These are phyloP conservation scores for Alviniconcha strummeri DNA, from an alignment of 2,888 invertebrate genomes.

Conservation along the genomic window DNA sequence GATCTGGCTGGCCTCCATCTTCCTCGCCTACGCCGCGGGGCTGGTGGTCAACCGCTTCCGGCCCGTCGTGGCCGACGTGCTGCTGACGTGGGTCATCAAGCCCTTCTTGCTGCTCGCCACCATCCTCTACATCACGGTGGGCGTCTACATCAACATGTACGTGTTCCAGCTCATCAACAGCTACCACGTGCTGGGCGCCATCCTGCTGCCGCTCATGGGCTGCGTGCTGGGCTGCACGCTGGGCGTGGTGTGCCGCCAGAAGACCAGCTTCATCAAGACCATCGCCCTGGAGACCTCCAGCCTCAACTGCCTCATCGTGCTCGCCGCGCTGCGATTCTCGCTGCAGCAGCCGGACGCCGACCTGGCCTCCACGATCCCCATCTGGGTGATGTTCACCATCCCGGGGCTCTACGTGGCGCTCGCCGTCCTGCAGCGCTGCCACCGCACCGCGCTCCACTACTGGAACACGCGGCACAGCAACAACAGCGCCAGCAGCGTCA, in stretches of 20 bases:
- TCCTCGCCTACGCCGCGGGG: conserved; percentile 66
- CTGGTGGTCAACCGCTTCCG: conserved; percentile 62
- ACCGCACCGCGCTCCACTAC: conserved; percentile 51
- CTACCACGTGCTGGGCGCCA: conserved; percentile 59
- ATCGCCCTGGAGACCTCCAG: conserved; percentile 69
- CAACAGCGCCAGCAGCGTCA: not conserved
- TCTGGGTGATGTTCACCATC: conserved; percentile 70
- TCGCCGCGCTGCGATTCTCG: conserved; percentile 67
- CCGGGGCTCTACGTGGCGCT: conserved; percentile 65
- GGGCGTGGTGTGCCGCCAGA: conserved; percentile 62
- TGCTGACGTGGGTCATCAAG: conserved; percentile 71
- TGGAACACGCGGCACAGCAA: conserved; percentile 56
- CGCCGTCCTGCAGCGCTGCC: conserved; percentile 54
- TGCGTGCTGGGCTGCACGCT: conserved; percentile 59
- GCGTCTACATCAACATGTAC: conserved; percentile 73
- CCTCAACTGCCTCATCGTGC: conserved; percentile 67
- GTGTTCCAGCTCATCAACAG: conserved; percentile 65
- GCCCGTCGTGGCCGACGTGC: conserved; percentile 64
- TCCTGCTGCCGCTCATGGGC: conserved; percentile 61
- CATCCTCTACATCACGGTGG: conserved; percentile 71
- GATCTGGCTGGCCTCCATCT: conserved; percentile 67
- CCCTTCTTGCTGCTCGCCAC: conserved; percentile 70
- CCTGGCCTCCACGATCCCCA: conserved; percentile 67
- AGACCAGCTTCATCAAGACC: conserved; percentile 59
- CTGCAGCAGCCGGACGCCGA: conserved; percentile 68